Evolutionary conservation across 2,797 vertebrate species (phyloP), one percentile per base, ranked within the genome.

Genomic region (Coccyzus lansbergi): DNA sequence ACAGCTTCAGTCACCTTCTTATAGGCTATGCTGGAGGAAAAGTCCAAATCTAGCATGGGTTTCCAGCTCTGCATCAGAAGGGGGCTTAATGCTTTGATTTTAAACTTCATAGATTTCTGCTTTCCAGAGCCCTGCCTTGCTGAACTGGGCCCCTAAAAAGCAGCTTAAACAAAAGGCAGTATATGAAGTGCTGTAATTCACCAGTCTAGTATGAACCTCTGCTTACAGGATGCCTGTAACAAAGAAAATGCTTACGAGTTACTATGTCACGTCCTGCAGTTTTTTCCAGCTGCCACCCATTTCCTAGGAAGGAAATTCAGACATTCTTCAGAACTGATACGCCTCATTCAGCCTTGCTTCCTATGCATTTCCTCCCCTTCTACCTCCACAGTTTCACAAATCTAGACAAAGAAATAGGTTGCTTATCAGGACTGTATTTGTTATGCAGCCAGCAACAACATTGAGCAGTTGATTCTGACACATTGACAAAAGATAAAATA

Each of bases 231-330:
- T 88, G 87, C 15, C 40, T 70, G 19, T 52, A 86, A 94, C 77
- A 88, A 94, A 89, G 79, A 53, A 77, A 74, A 89, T 25, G 56
- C 17, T 71, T 71, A 70, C 1, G 7, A 58, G 48, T 55, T 46
- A 68, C 59, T 86, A 88, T 29, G 87, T 93, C 91, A 96, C 52
- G 82, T 91, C 94, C 92, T 92, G 60, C 70, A 69, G 79, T 62
- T 74, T 81, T 82, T 94, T 92, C 89, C 89, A 86, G 67, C 68
- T 67, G 42, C 67, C 85, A 86, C 59, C 53, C 91, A 82, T 59
- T 53, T 78, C 52, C 52, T 53, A 44, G 69, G 76, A 80, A 70
- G 85, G 91, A 93, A 93, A 84, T 71, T 38, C 33, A 82, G 38
- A 55, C n/a, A 93, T 72, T 80, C 63, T 70, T 91, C 64, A 58